Base-by-base conservation (phyloP, 2,888 invertebrate genomes). In the Rosalia funebris region DNA sequence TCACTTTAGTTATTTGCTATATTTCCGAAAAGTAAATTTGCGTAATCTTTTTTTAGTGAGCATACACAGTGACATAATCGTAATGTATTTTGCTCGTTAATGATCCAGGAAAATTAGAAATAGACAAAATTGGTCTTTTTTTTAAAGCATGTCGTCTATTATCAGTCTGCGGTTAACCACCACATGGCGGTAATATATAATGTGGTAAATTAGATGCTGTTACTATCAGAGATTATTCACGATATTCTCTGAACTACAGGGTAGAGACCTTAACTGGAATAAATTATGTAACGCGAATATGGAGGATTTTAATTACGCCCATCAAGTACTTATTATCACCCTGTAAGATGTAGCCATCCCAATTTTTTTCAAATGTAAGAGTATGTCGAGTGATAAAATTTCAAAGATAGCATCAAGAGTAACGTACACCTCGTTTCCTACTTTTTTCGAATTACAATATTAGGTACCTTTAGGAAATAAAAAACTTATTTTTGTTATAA, bases 21-120 rank as follows among this genome's bases (percentile, higher is more conserved):
- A n/a, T 44, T 44, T 44, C 44, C 44, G 20, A 14, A 44, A 44
- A 44, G n/a, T 20, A n/a, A 20, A 44, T 44, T 44, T 44, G 14
- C 44, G 44, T 12, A 44, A 44, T 44, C 14, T 11, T 25, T 19
- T n/a, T 12, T 44, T 25, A 44, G 12, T 20, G 19, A 20, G 10
- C 11, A 1, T 3, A 25, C 10, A 2, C 34, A 11, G 10, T 34
- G 34, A 34, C 10, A 34, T 34, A 34, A 34, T n/a, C 10, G 10
- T 34, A 34, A n/a, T 34, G 11, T n/a, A 25, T 9, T 5, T 5
- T 25, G n/a, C n/a, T 9, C 25, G 9, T 25, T 25, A 9, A 25
- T 9, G 25, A 3, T 9, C 25, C n/a, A n/a, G n/a, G n/a, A n/a
- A n/a, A n/a, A n/a, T 5, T 9, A 25, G 3, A 25, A 25, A 25